phyloP scores from a whole-genome alignment of 23 tunicate genomes.

The Trididemnum clinides region DNA sequence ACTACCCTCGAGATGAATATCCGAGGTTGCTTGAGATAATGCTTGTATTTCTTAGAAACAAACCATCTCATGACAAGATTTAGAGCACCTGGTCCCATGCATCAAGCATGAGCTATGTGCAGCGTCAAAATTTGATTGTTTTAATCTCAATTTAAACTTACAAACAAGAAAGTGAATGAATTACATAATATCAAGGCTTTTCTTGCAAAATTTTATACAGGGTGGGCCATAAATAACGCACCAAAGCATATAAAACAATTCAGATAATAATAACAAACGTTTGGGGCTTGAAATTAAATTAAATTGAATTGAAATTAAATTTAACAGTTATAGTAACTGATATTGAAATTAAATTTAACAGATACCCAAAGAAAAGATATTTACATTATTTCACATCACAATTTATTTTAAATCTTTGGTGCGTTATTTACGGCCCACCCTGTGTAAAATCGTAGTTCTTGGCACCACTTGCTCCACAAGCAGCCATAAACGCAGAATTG shows the following conservation, averaged over 20 bases:
- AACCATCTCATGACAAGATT: background rate
- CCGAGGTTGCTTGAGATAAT: background rate
- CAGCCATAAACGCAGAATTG: background rate
- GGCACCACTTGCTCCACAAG: background rate
- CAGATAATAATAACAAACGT: too few species aligned
- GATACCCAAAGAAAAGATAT: too few species aligned
- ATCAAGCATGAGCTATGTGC: background rate
- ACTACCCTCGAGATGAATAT: background rate
- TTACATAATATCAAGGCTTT: background rate
- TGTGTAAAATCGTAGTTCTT: background rate
- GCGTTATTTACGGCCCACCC: too few species aligned
- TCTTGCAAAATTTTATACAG: background rate
- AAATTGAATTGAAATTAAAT: too few species aligned
- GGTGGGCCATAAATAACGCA: too few species aligned
- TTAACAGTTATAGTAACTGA: too few species aligned
- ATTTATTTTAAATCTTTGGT: too few species aligned
- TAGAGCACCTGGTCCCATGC: background rate
- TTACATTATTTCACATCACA: too few species aligned
- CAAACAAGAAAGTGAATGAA: background rate
- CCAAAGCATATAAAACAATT: too few species aligned
- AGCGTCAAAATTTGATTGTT: conserved; percentile 6
- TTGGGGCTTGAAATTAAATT: too few species aligned
- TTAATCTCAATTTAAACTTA: background rate
- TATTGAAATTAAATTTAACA: too few species aligned
- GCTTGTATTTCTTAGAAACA: background rate